Percentiles rank a stretch among this genome's conserved stretches.
phyloP scores from a whole-genome alignment of 2,797 vertebrate species.

The Valencia hispanica region DNA sequence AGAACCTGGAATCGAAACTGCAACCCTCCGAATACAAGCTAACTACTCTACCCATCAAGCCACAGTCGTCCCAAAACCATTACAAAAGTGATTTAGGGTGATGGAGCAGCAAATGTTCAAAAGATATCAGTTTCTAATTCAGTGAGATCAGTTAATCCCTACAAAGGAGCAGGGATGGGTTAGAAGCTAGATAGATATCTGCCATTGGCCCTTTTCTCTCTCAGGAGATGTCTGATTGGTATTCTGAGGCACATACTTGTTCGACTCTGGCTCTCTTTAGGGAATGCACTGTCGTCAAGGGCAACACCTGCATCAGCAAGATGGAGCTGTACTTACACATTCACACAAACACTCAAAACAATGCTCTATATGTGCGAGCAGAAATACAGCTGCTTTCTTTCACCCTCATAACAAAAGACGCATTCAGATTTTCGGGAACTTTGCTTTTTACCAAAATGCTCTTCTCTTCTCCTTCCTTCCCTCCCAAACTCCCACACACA shows the following conservation, averaged over 20 bases:
- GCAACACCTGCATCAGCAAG: constrained; percentile 74
- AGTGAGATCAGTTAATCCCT: constrained; percentile 54
- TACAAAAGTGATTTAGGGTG: neutral
- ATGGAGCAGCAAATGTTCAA: constrained; percentile 1
- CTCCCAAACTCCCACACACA: constrained; percentile 20
- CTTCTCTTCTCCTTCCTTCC: constrained; percentile 5
- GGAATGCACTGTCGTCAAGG: constrained; percentile 68
- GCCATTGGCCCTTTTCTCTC: constrained; percentile 54
- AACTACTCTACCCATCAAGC: too few species aligned
- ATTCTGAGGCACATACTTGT: constrained; percentile 64
- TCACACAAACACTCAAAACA: neutral
- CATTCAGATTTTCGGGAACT: neutral
- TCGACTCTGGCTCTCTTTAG: constrained; percentile 70
- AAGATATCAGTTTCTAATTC: constrained; percentile 36
- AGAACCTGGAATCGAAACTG: too few species aligned
- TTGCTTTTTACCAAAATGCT: constrained; percentile 27
- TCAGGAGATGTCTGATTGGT: constrained; percentile 65
- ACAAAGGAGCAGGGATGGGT: constrained; percentile 37
- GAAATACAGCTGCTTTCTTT: constrained; percentile 3
- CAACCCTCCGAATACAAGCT: too few species aligned
- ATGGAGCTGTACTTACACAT: constrained; percentile 26
- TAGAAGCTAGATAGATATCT: constrained; percentile 41
- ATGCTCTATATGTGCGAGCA: constrained; percentile 13
- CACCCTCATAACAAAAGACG: constrained; percentile 8
- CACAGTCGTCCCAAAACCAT: too few species aligned